Conservation (phyloP, 1,140 invertebrate genomes). For the Drosophila orena region DNA sequence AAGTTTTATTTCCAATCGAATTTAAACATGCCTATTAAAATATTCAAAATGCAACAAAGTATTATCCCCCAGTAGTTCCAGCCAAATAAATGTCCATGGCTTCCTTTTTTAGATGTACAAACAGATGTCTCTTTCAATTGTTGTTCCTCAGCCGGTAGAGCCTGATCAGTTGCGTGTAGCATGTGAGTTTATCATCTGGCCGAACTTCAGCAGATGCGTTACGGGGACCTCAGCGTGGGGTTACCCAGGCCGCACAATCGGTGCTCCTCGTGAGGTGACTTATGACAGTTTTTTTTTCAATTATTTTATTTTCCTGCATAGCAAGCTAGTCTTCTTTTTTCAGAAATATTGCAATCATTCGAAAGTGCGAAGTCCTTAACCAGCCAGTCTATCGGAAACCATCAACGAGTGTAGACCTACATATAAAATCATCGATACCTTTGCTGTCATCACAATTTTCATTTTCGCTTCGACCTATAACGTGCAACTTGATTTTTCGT, state of each 20-base stretch:
- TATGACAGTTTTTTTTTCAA: too few species aligned
- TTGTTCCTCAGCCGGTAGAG: constrained; percentile 28
- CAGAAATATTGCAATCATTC: too few species aligned
- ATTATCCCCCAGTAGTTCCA: constrained; percentile 62
- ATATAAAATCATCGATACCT: too few species aligned
- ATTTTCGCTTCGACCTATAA: background rate
- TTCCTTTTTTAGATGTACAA: constrained; percentile 28
- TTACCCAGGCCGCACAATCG: background rate
- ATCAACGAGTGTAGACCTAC: too few species aligned
- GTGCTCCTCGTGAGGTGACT: background rate
- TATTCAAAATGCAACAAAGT: background rate
- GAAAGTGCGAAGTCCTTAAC: too few species aligned
- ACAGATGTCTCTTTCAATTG: background rate
- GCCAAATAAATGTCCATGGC: constrained; percentile 66
- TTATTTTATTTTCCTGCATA: too few species aligned
- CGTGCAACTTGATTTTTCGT: constrained; percentile 3
- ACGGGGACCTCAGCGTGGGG: background rate
- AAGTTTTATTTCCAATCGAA: background rate
- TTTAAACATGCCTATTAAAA: background rate
- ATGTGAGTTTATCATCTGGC: background rate
- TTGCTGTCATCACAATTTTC: too few species aligned
- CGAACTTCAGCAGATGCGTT: background rate
- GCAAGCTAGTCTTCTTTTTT: too few species aligned
- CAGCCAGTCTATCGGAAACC: too few species aligned
- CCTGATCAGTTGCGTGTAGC: background rate